Conservation (phyloP, 2,797 vertebrate species). For the Melopsittacus undulatus region DNA sequence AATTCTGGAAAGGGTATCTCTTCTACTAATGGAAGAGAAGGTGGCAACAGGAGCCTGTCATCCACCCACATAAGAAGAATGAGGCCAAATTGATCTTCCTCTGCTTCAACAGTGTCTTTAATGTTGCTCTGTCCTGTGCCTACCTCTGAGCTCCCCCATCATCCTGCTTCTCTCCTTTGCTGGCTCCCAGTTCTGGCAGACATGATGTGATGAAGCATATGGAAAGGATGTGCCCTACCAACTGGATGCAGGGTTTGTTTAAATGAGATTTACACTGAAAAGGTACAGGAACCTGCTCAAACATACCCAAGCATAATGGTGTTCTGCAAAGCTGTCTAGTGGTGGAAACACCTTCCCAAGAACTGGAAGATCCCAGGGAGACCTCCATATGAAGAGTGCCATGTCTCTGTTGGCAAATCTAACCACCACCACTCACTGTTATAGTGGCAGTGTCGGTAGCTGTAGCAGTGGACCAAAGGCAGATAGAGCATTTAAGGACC, state of each 20-base stretch:
- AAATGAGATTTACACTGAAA: neutral
- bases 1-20: neutral
- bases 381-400: neutral
- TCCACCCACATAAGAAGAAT: neutral
- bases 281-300: neutral
- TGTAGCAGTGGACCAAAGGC: neutral
- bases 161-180: neutral
- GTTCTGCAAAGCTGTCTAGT: neutral
- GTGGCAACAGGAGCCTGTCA: neutral
- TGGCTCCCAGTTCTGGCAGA: neutral
- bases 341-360: neutral
- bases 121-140: neutral
- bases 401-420: neutral
- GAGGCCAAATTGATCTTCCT: neutral
- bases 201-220: neutral
- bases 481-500: neutral
- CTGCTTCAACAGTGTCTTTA: neutral
- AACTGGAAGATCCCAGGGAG: neutral
- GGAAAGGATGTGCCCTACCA: neutral
- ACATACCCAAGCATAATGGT: rapidly evolving
- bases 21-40: neutral
- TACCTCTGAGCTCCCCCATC: neutral
- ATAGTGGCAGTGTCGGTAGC: neutral
- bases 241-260: neutral
- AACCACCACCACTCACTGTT: neutral